phyloP scores from a whole-genome alignment of 2,888 invertebrate genomes.

The Epistrophe eligans region DNA sequence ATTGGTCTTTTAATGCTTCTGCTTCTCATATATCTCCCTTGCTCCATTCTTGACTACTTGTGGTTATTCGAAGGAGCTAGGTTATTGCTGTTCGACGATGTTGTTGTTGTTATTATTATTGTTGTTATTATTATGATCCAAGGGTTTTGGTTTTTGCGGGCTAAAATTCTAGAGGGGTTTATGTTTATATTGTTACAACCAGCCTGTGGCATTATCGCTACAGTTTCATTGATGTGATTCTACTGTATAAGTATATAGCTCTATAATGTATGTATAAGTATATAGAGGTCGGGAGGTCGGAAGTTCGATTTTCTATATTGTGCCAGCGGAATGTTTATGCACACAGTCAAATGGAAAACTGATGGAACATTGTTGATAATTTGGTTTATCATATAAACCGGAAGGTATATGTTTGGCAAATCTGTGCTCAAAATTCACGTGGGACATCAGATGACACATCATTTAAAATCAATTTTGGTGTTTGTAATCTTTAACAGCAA shows the following conservation, averaged over 20 bases:
- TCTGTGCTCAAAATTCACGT: conserved; percentile 43
- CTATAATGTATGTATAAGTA: too few species aligned
- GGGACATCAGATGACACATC: conserved; percentile 36
- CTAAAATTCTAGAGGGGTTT: background rate
- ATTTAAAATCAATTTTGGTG: conserved; percentile 63
- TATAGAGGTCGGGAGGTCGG: conserved; percentile 28
- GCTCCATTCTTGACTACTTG: background rate
- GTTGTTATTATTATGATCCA: conserved; percentile 63
- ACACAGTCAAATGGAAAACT: conserved; percentile 60
- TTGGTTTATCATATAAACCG: conserved; percentile 46
- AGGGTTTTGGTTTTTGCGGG: background rate
- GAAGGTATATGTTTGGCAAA: conserved; percentile 39
- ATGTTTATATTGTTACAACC: conserved; percentile 70
- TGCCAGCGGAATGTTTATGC: conserved; percentile 62
- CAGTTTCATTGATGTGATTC: conserved; percentile 23
- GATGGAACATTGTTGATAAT: conserved; percentile 72
- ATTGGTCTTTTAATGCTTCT: conserved; percentile 64
- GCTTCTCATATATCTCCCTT: conserved; percentile 17
- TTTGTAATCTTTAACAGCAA: background rate
- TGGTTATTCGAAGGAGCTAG: conserved; percentile 7
- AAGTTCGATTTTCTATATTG: conserved; percentile 31
- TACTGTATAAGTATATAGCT: too few species aligned
- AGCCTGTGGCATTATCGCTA: conserved; percentile 66
- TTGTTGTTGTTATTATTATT: conserved; percentile 48
- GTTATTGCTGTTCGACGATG: conserved; percentile 17